Percentiles rank a stretch among this genome's conserved stretches.
phyloP scores from a whole-genome alignment of 2,888 invertebrate species.

The Eupithecia insigniata region DNA sequence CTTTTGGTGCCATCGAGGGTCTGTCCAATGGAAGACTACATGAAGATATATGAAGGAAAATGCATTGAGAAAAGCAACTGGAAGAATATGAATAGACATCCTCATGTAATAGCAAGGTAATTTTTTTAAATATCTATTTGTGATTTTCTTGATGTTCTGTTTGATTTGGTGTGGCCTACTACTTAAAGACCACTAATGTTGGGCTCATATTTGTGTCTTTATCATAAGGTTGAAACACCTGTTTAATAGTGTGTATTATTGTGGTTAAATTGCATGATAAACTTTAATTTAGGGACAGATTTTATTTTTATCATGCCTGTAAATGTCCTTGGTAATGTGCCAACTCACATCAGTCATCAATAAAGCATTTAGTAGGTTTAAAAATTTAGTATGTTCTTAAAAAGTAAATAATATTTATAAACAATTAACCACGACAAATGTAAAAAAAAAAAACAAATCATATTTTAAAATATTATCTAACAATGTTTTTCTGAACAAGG shows the following conservation, averaged over 20 bases:
- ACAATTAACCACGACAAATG: not conserved
- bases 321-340: constrained; percentile 20
- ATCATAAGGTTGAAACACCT: not conserved
- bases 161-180: not conserved
- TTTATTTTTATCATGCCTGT: constrained; percentile 3
- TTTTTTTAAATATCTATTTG: constrained; percentile 16
- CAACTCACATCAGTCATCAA: not conserved
- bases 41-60: constrained; percentile 79
- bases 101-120: constrained; percentile 85
- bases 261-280: constrained; percentile 24
- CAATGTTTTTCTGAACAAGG: not conserved
- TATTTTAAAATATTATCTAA: not conserved
- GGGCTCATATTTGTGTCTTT: not conserved
- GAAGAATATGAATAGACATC: constrained; percentile 67
- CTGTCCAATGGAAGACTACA: constrained; percentile 74
- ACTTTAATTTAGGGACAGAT: not conserved
- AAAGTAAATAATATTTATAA: not conserved
- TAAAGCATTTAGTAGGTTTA: constrained; percentile 23
- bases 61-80: constrained; percentile 72
- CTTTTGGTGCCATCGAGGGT: constrained; percentile 89
- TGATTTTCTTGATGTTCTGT: constrained; percentile 5
- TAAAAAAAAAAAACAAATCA: not conserved
- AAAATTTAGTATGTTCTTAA: not conserved
- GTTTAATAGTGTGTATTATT: constrained; percentile 2
- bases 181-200: not conserved